Percentiles rank a stretch among this genome's conserved stretches.
These are phyloP conservation scores for Proales similis DNA, from an alignment of 1,140 invertebrate species.

Conservation along the genomic window DNA sequence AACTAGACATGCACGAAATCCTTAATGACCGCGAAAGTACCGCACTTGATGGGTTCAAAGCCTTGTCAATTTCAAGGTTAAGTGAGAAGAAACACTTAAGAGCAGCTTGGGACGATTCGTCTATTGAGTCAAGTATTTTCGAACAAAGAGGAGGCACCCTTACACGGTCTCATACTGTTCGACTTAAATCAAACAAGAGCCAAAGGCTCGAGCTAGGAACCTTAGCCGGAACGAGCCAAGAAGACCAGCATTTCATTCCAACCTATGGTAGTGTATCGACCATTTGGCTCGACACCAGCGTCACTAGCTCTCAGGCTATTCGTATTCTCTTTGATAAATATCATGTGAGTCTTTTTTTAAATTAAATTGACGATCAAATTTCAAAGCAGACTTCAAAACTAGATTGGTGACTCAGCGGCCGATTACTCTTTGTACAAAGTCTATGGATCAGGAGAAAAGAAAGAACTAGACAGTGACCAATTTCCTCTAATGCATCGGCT, in stretches of 20 bases:
- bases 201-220: not conserved
- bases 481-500: slow-evolving; percentile 24
- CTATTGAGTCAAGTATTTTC: too few relatives aligned
- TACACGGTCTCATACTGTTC: slow-evolving; percentile 23
- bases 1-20: too few relatives aligned
- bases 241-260: slow-evolving; percentile 32
- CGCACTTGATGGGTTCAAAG: slow-evolving; percentile 37
- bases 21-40: too few relatives aligned
- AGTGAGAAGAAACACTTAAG: slow-evolving; percentile 9
- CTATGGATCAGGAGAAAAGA: slow-evolving; percentile 11
- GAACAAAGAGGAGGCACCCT: not conserved
- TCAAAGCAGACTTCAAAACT: too few relatives aligned
- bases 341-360: too few relatives aligned
- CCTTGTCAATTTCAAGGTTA: slow-evolving; percentile 2
- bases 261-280: slow-evolving; percentile 25
- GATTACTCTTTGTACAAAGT: slow-evolving; percentile 34
- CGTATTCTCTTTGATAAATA: slow-evolving; percentile 31
- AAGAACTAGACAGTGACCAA: slow-evolving; percentile 2
- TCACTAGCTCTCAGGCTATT: slow-evolving; percentile 26
- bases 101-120: slow-evolving; percentile 16
- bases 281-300: slow-evolving; percentile 17
- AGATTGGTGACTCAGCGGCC: slow-evolving; percentile 12
- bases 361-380: too few relatives aligned
- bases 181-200: slow-evolving; percentile 2
- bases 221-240: not conserved